Percentiles rank a stretch among this genome's conserved stretches.
phyloP scores from a whole-genome alignment of 2,113 vertebrate genomes.

The Megaceryle maxima region DNA sequence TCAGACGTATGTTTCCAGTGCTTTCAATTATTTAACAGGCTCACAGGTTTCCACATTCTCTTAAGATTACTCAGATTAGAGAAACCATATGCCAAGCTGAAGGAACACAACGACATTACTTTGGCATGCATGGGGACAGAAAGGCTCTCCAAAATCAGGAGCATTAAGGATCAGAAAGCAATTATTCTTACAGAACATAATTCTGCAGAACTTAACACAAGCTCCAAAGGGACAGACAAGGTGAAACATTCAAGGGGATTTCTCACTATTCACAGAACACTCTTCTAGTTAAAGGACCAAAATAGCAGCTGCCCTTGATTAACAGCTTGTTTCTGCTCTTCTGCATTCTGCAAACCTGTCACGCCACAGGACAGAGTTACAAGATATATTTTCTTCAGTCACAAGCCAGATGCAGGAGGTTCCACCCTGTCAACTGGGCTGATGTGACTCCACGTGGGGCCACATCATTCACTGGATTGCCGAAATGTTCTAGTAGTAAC shows the following conservation, averaged over 20 bases:
- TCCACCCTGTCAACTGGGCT: background rate
- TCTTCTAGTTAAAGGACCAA: background rate
- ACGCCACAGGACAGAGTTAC: background rate
- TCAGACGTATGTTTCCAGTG: background rate
- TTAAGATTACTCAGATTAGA: background rate
- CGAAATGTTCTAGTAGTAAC: background rate
- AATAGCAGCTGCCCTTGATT: slow-evolving; percentile 19
- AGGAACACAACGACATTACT: background rate
- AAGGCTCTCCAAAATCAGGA: background rate
- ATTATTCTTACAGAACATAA: background rate
- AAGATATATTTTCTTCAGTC: background rate
- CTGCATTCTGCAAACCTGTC: background rate
- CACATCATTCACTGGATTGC: background rate
- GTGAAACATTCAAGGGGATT: background rate
- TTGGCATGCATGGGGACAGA: background rate
- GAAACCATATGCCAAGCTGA: background rate
- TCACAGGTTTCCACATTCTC: background rate
- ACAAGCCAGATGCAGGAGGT: background rate
- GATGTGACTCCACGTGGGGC: background rate
- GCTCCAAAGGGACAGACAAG: background rate
- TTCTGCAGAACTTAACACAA: background rate
- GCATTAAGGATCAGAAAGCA: background rate
- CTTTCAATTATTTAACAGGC: background rate
- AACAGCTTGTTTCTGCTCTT: slow-evolving; percentile 8
- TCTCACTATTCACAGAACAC: background rate